These are phyloP conservation scores for Ceratoteleas bidentatus DNA, from an alignment of 1,140 invertebrate genomes.

Conservation along the genomic window DNA sequence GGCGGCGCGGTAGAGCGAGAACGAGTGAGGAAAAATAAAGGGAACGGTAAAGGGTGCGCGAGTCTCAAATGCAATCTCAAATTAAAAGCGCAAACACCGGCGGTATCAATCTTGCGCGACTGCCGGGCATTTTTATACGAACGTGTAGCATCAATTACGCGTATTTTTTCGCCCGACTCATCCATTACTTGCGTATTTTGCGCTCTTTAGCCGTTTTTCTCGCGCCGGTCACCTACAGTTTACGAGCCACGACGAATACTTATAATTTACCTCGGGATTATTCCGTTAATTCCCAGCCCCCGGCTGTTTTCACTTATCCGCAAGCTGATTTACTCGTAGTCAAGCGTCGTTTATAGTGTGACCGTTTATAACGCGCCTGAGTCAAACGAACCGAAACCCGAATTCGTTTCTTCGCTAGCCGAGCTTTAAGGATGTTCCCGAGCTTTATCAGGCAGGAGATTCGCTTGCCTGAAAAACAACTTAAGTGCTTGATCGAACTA, in stretches of 20 bases:
- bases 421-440: neutral
- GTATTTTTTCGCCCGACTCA: slow-evolving; percentile 25
- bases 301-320: slow-evolving; percentile 40
- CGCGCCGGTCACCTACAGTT: slow-evolving; percentile 27
- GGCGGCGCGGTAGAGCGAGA: too few species aligned
- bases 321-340: slow-evolving; percentile 36
- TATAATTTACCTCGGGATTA: slow-evolving; percentile 47
- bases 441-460: neutral
- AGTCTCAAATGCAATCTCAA: slow-evolving; percentile 31
- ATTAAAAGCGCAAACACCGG: slow-evolving; percentile 58
- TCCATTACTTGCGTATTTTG: slow-evolving; percentile 43
- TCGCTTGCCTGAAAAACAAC: neutral
- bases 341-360: slow-evolving; percentile 26
- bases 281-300: slow-evolving; percentile 38
- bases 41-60: too few species aligned
- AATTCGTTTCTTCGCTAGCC: slow-evolving; percentile 12
- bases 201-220: slow-evolving; percentile 38
- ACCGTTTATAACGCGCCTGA: slow-evolving; percentile 15
- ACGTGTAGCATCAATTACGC: slow-evolving; percentile 47
- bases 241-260: slow-evolving; percentile 44
- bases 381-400: slow-evolving; percentile 24
- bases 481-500: neutral
- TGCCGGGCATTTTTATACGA: slow-evolving; percentile 44
- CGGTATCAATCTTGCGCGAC: slow-evolving; percentile 49
- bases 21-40: too few species aligned